phyloP scores from a whole-genome alignment of 2,888 invertebrate genomes.

The Acrocera orbiculus region DNA sequence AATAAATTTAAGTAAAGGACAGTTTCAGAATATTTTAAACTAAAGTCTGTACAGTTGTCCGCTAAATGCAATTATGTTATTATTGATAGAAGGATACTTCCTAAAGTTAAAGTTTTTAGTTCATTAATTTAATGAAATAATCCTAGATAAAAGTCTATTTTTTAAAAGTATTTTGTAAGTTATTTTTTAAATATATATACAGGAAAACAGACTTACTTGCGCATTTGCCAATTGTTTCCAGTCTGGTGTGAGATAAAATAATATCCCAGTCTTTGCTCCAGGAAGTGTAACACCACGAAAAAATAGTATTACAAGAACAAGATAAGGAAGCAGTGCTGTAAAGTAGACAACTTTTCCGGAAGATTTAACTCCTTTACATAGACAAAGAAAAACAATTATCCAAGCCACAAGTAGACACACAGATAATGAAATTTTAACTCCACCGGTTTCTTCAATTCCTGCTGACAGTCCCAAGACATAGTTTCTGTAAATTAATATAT shows the following conservation, averaged over 20 bases:
- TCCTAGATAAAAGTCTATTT: too few species aligned
- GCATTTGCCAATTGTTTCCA: conserved; percentile 55
- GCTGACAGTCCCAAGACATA: conserved; percentile 38
- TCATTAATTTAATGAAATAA: too few species aligned
- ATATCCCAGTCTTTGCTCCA: conserved; percentile 58
- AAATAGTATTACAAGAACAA: conserved; percentile 56
- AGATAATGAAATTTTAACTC: conserved; percentile 49
- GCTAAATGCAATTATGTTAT: too few species aligned
- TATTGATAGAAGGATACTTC: too few species aligned
- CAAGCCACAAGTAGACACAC: conserved; percentile 58
- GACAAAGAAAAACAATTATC: conserved; percentile 58
- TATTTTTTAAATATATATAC: too few species aligned
- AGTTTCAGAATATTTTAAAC: too few species aligned
- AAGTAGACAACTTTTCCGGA: conserved; percentile 68
- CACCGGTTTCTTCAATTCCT: conserved; percentile 54
- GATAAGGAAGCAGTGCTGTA: conserved; percentile 58
- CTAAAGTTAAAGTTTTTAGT: too few species aligned
- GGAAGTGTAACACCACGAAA: conserved; percentile 62
- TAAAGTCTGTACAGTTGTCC: too few species aligned
- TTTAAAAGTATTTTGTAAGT: too few species aligned
- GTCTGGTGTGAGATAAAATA: conserved; percentile 63
- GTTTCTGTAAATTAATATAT: conserved; percentile 31
- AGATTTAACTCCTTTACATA: conserved; percentile 63
- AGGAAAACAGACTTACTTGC: too few species aligned
- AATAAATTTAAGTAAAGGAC: too few species aligned